phyloP scores from a whole-genome alignment of 35 echinoderm and acorn worm species.

The Chiridota heheva region DNA sequence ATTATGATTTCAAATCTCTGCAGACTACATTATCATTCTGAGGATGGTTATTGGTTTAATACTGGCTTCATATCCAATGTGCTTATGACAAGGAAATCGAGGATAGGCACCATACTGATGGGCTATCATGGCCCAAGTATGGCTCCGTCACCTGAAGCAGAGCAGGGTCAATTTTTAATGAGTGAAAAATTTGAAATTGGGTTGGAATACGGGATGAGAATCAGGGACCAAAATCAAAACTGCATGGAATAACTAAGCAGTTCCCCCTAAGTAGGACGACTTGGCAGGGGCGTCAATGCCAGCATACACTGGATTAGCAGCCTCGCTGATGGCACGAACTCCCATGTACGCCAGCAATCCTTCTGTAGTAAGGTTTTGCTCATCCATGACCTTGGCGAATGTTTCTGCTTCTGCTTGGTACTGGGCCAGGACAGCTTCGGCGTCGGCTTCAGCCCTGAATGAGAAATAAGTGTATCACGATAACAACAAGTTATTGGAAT shows the following conservation, averaged over 20 bases:
- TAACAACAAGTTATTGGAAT: background rate
- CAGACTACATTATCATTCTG: too few relatives aligned
- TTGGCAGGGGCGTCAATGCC: conserved; percentile 71
- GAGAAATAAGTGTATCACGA: too few relatives aligned
- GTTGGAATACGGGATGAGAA: too few relatives aligned
- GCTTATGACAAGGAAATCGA: too few relatives aligned
- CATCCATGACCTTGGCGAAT: conserved; percentile 50
- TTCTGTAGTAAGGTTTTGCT: conserved; percentile 50
- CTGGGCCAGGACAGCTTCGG: conserved; percentile 59
- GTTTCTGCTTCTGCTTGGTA: conserved; percentile 57
- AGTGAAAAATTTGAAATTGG: too few relatives aligned
- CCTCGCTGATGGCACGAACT: conserved; percentile 53
- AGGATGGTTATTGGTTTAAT: too few relatives aligned
- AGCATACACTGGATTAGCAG: conserved; percentile 71
- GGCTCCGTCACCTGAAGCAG: too few relatives aligned
- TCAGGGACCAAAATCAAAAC: background rate
- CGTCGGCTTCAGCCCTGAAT: conserved; percentile 58
- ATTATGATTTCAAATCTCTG: too few relatives aligned
- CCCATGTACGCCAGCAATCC: conserved; percentile 73
- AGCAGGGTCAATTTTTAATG: too few relatives aligned
- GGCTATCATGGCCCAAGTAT: too few relatives aligned
- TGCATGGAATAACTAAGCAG: background rate
- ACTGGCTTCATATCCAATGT: too few relatives aligned
- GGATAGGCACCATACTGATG: too few relatives aligned
- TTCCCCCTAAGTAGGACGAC: conserved; percentile 63